Conservation (phyloP, 37 sponge, comb jelly and placozoan species). For the Beroe forskalii region DNA sequence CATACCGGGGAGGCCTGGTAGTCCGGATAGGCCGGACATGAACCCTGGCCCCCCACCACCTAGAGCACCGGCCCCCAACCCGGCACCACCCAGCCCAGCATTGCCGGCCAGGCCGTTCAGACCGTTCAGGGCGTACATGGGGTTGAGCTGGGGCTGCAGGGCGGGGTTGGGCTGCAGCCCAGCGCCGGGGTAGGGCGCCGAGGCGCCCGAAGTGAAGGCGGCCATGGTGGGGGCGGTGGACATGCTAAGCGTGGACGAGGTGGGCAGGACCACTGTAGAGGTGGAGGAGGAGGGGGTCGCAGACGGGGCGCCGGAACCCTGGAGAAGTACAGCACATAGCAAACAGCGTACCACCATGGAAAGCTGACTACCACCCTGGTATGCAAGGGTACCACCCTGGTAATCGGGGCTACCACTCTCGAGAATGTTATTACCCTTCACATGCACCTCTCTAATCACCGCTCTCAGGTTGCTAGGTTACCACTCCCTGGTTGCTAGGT, state of each 20-base stretch:
- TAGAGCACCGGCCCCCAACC: not conserved
- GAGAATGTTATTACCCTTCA: no score
- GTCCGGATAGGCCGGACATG: not conserved
- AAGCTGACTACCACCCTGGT: not conserved
- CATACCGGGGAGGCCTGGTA: not conserved
- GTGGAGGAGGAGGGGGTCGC: conserved; percentile 36
- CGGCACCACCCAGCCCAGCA: conserved; percentile 19
- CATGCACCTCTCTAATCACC: no score
- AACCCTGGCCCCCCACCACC: not conserved
- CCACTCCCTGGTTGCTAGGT: no score
- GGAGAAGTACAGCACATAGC: conserved; percentile 63
- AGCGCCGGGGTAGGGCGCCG: not conserved
- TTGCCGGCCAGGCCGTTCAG: not conserved
- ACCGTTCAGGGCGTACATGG: conserved; percentile 32
- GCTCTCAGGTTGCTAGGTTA: no score
- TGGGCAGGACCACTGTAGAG: not conserved
- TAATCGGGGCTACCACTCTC: no score
- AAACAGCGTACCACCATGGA: conserved; percentile 2
- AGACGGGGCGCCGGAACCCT: conserved; percentile 6
- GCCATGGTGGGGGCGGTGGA: conserved; percentile 27
- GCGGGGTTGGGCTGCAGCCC: conserved; percentile 37
- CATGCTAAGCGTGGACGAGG: not conserved
- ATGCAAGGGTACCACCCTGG: no score
- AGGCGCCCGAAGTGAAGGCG: conserved; percentile 3
- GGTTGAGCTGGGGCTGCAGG: conserved; percentile 20